A percentile compares a stretch with the other conserved stretches of the same genome.
Evolutionary conservation across 1,140 invertebrate genomes (phyloP).

Genomic region (Pomphorhynchus laevis): DNA sequence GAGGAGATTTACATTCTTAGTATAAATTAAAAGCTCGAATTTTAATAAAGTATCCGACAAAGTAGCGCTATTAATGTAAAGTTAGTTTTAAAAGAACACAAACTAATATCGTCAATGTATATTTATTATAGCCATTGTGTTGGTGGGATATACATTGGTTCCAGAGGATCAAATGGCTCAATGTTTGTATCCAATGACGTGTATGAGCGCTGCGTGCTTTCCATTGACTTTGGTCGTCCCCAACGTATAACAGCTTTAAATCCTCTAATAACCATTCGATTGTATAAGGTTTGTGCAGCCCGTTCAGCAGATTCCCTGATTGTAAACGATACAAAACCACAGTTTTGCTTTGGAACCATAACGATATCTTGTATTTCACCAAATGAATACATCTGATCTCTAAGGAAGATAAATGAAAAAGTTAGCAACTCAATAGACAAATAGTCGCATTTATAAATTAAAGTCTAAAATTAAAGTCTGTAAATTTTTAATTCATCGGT

Average conservation of each 20-base stretch:
- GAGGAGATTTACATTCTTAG: no score
- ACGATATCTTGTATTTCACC: slow-evolving; percentile 81
- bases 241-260: slow-evolving; percentile 59
- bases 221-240: slow-evolving; percentile 26
- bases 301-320: slow-evolving; percentile 46
- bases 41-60: no score
- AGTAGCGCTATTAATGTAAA: no score
- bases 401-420: slow-evolving; percentile 14
- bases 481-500: neutral
- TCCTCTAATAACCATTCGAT: slow-evolving; percentile 35
- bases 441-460: neutral
- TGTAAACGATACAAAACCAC: slow-evolving; percentile 86
- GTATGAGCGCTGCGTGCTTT: no score
- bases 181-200: neutral
- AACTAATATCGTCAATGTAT: no score
- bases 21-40: no score
- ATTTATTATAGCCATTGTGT: neutral
- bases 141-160: neutral
- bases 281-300: slow-evolving; percentile 75
- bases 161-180: neutral
- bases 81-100: no score
- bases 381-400: slow-evolving; percentile 80
- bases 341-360: slow-evolving; percentile 57
- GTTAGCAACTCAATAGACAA: slow-evolving; percentile 1
- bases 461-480: neutral